Conservation (phyloP, 2,113 vertebrate genomes). For the Scomber colias region DNA sequence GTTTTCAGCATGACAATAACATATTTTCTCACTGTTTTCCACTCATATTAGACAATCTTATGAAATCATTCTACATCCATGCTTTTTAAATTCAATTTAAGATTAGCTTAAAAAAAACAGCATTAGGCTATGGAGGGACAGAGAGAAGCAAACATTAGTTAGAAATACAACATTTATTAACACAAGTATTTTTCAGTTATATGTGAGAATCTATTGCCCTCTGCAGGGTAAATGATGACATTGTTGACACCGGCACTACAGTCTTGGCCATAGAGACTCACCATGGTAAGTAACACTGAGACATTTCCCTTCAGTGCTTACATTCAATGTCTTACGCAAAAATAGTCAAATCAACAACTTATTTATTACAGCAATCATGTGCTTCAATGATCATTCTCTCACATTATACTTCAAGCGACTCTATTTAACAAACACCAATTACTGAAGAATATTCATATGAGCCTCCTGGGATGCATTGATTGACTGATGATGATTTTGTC, state of each 20-base stretch:
- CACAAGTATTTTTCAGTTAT: not conserved
- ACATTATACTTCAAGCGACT: not conserved
- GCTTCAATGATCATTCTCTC: not conserved
- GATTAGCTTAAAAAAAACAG: not conserved
- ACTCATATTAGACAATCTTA: not conserved
- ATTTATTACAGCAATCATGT: not conserved
- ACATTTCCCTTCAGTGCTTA: not conserved
- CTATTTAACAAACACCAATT: not conserved
- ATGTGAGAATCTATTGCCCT: constrained; percentile 71
- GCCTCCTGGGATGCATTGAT: not conserved
- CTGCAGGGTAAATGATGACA: constrained; percentile 89
- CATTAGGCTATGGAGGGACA: not conserved
- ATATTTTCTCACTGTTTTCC: too few species aligned
- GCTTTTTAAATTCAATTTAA: not conserved
- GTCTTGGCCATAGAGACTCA: constrained; percentile 91
- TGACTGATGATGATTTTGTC: not conserved
- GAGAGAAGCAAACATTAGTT: not conserved
- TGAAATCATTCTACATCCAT: not conserved
- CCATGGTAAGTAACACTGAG: constrained; percentile 68
- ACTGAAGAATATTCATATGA: not conserved
- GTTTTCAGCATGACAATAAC: too few species aligned
- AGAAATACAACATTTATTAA: not conserved
- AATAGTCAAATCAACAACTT: not conserved
- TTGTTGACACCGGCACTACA: constrained; percentile 85
- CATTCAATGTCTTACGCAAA: not conserved